A percentile compares a stretch with the other conserved stretches of the same genome.
Evolutionary conservation across 2,113 vertebrate genomes (phyloP).

Genomic region (Pterocles gutturalis): DNA sequence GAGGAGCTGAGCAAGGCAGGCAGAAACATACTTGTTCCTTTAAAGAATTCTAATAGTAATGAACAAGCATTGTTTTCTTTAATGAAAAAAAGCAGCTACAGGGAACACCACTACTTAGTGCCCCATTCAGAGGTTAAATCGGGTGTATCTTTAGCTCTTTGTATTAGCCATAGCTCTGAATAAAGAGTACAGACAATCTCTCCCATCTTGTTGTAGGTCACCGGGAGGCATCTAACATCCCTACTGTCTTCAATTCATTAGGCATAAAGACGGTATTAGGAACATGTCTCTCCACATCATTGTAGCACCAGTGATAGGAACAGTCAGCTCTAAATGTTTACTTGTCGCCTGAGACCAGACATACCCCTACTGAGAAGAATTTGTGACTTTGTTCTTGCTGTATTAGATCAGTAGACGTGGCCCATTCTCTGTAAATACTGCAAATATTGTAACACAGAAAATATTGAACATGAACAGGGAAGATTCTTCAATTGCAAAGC

Average conservation of each 20-base stretch:
- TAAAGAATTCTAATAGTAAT: neutral
- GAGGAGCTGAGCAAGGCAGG: neutral
- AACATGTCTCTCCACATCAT: neutral
- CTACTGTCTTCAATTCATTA: neutral
- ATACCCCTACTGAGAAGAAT: neutral
- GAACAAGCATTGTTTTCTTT: neutral
- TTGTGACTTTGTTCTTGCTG: neutral
- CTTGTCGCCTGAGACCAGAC: neutral
- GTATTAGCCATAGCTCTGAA: neutral
- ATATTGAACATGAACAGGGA: neutral
- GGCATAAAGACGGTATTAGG: neutral
- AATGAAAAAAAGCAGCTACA: neutral
- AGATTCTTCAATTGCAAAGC: neutral
- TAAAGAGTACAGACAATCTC: neutral
- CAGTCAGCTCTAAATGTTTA: neutral
- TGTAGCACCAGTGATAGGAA: neutral
- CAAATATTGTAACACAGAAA: neutral
- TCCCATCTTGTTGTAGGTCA: neutral
- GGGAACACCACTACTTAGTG: accelerated
- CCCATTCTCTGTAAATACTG: neutral
- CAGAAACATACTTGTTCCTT: neutral
- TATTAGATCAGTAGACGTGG: neutral
- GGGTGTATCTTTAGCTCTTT: neutral
- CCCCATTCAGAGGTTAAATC: neutral
- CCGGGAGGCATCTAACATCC: neutral